Evolutionary conservation across 2,888 invertebrate species (phyloP).

Genomic region (Eristalis tenax): DNA sequence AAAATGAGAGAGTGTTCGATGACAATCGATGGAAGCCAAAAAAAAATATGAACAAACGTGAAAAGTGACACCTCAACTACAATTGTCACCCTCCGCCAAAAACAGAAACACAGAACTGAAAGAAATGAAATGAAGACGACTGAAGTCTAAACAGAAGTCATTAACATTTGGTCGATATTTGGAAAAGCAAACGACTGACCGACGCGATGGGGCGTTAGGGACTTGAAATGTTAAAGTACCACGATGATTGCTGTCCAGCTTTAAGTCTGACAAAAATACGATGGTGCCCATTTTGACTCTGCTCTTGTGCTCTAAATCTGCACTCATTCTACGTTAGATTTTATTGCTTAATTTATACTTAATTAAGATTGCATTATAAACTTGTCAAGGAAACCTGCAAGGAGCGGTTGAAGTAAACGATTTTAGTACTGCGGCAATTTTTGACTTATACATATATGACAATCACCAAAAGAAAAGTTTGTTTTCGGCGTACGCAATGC

Average conservation of each 20-base stretch:
- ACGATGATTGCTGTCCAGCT: background rate
- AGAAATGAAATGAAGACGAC: conserved; percentile 3
- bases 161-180: conserved; percentile 38
- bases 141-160: conserved; percentile 53
- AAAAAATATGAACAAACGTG: conserved; percentile 51
- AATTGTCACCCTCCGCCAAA: conserved; percentile 42
- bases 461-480: too few species aligned
- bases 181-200: background rate
- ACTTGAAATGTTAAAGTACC: background rate
- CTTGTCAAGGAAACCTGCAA: too few species aligned
- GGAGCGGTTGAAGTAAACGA: too few species aligned
- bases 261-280: too few species aligned
- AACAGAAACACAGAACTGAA: background rate
- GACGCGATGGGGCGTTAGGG: background rate
- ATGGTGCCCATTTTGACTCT: too few species aligned
- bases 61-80: conserved; percentile 65
- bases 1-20: conserved; percentile 58
- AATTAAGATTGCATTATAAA: too few species aligned
- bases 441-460: too few species aligned
- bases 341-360: too few species aligned
- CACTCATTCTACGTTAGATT: too few species aligned
- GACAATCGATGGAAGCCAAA: conserved; percentile 70
- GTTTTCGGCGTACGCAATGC: background rate
- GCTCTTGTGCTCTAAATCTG: too few species aligned
- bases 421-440: too few species aligned